phyloP scores from a whole-genome alignment of 2,888 invertebrate species.

The Phorcus lineatus region DNA sequence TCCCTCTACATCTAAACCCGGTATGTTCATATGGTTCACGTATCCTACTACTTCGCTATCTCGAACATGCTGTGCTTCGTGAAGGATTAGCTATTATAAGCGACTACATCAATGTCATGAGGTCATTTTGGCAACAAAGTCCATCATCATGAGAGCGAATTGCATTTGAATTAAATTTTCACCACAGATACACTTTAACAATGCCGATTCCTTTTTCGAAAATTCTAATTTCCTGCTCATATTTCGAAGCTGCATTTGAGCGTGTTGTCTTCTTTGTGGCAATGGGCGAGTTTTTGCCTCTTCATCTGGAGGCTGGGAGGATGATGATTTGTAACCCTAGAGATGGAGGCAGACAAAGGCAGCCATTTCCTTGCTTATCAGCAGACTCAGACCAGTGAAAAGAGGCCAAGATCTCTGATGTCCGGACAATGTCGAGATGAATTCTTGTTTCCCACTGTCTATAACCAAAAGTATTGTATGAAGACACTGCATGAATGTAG shows the following conservation, averaged over 20 bases:
- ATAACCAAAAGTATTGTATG: background rate
- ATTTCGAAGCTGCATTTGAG: conserved; percentile 16
- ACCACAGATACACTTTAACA: background rate
- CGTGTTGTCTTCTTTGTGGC: conserved; percentile 11
- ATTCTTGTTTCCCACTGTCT: background rate
- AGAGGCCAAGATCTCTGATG: background rate
- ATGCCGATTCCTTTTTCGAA: background rate
- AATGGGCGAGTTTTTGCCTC: background rate
- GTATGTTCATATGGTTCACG: too few species aligned
- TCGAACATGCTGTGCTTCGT: too few species aligned
- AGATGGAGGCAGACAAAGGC: background rate
- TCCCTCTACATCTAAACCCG: too few species aligned
- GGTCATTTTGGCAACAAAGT: too few species aligned
- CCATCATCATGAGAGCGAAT: background rate
- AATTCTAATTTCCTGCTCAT: conserved; percentile 21
- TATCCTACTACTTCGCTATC: too few species aligned
- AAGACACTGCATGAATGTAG: too few species aligned
- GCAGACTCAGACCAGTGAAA: background rate
- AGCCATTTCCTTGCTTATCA: conserved; percentile 13
- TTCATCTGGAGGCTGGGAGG: background rate
- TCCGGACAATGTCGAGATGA: background rate
- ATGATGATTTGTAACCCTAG: conserved; percentile 5
- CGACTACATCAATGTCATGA: too few species aligned
- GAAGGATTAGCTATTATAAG: too few species aligned
- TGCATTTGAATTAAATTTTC: conserved; percentile 18